Percentiles rank a stretch among this genome's conserved stretches.
Conservation (phyloP, 2,113 vertebrate genomes). For the Dromiciops gliroides region DNA sequence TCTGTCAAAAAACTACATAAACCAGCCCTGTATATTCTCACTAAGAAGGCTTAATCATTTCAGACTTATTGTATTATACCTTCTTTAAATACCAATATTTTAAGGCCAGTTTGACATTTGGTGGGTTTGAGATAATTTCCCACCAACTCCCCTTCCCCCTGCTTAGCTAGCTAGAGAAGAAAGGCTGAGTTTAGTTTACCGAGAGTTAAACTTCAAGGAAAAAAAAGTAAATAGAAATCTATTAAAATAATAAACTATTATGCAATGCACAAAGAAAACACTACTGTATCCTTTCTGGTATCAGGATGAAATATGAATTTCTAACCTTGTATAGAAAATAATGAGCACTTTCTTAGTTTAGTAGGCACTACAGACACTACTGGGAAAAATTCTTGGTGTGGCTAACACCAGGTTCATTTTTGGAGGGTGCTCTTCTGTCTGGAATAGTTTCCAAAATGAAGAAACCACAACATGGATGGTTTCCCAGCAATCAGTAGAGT, state of each 20-base stretch:
- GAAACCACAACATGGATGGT: constrained; percentile 75
- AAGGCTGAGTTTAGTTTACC: constrained; percentile 79
- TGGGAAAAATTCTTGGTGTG: constrained; percentile 86
- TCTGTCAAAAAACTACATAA: constrained; percentile 84
- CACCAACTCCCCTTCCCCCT: constrained; percentile 35
- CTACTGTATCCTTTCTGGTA: constrained; percentile 74
- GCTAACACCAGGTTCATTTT: constrained; percentile 84
- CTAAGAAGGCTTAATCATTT: constrained; percentile 84
- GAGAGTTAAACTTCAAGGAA: constrained; percentile 71
- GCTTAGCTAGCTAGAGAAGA: constrained; percentile 79
- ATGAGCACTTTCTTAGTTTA: constrained; percentile 86
- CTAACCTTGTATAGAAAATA: constrained; percentile 85
- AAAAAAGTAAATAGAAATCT: constrained; percentile 78
- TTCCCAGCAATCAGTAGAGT: constrained; percentile 74
- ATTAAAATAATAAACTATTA: constrained; percentile 80
- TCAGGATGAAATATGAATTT: constrained; percentile 85
- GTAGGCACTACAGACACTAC: constrained; percentile 86
- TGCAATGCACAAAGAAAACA: constrained; percentile 73
- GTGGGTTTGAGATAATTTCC: constrained; percentile 75
- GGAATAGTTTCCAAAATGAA: constrained; percentile 83
- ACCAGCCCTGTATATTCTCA: constrained; percentile 84
- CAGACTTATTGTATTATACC: constrained; percentile 86
- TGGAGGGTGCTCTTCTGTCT: constrained; percentile 79
- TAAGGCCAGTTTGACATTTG: constrained; percentile 84
- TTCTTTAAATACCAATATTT: constrained; percentile 88